A percentile compares a stretch with the other conserved stretches of the same genome.
These are phyloP conservation scores for Crocallis elinguaria DNA, from an alignment of 2,888 invertebrate genomes.

Conservation along the genomic window DNA sequence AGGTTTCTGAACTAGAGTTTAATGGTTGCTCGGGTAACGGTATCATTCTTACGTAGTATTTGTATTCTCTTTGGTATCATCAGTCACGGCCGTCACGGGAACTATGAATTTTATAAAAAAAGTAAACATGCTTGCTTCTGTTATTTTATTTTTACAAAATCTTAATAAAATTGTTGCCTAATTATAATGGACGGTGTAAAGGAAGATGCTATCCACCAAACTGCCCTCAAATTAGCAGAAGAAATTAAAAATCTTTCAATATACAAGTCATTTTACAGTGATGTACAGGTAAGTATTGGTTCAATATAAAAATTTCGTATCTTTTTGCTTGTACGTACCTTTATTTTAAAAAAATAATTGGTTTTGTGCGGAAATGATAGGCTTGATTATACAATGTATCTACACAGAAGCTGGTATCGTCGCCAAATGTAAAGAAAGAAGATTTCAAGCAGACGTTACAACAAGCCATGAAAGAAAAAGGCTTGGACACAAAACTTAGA, in stretches of 20 bases:
- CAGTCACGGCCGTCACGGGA: conserved; percentile 45
- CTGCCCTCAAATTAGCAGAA: conserved; percentile 91
- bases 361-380: too few species aligned
- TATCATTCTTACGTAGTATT: too few species aligned
- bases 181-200: conserved; percentile 79
- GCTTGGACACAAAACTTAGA: conserved; percentile 92
- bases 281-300: conserved; percentile 87
- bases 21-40: conserved; percentile 49
- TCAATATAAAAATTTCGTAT: not conserved
- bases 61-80: conserved; percentile 59
- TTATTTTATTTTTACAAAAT: conserved; percentile 65
- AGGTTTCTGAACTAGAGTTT: conserved; percentile 42
- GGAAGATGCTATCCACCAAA: conserved; percentile 88
- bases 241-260: conserved; percentile 91
- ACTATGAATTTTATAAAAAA: conserved; percentile 67
- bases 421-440: conserved; percentile 89
- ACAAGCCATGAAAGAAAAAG: conserved; percentile 90
- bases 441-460: conserved; percentile 91
- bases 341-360: too few species aligned
- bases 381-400: too few species aligned
- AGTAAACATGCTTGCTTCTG: conserved; percentile 65
- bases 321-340: too few species aligned
- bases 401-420: conserved; percentile 90
- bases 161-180: conserved; percentile 50
- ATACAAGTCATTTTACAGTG: conserved; percentile 90